Percentiles rank a stretch among this genome's conserved stretches.
Conservation (phyloP, 1,140 invertebrate species). For the Oedothorax gibbosus region DNA sequence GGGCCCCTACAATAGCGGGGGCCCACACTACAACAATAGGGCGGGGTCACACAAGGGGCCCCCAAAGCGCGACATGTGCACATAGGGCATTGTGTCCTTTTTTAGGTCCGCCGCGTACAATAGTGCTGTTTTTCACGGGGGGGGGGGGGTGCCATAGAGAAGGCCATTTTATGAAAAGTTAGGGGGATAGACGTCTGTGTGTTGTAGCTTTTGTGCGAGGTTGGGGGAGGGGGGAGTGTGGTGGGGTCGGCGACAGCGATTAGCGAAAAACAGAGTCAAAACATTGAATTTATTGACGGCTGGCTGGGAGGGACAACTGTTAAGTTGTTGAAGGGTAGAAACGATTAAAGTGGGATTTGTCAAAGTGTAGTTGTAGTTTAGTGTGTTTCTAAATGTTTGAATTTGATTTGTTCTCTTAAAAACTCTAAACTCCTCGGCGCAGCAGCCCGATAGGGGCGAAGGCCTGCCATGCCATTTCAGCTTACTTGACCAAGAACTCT, state of each 20-base stretch:
- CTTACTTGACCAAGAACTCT: too few species aligned
- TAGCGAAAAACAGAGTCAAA: conserved; percentile 59
- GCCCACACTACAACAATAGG: conserved; percentile 37
- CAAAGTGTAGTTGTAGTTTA: too few species aligned
- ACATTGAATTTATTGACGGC: conserved; percentile 52
- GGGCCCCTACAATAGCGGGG: conserved; percentile 37
- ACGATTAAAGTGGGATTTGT: too few species aligned
- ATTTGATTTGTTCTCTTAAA: too few species aligned
- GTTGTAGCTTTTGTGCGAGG: conserved; percentile 29
- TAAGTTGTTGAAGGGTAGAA: too few species aligned
- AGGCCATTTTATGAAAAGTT: conserved; percentile 61
- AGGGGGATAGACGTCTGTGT: conserved; percentile 13
- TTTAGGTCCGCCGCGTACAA: conserved; percentile 8
- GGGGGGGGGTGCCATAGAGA: conserved; percentile 35
- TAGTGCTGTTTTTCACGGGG: neutral
- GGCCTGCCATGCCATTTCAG: too few species aligned
- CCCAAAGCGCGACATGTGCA: conserved; percentile 53
- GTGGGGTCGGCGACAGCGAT: conserved; percentile 30
- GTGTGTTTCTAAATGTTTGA: too few species aligned
- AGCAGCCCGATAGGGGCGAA: too few species aligned
- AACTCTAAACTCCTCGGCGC: too few species aligned
- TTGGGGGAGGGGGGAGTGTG: neutral
- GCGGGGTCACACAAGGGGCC: neutral
- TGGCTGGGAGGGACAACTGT: too few species aligned
- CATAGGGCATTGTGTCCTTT: conserved; percentile 7